These are phyloP conservation scores for Proctacanthus coquilletti DNA, from an alignment of 1,140 invertebrate genomes.

Conservation along the genomic window DNA sequence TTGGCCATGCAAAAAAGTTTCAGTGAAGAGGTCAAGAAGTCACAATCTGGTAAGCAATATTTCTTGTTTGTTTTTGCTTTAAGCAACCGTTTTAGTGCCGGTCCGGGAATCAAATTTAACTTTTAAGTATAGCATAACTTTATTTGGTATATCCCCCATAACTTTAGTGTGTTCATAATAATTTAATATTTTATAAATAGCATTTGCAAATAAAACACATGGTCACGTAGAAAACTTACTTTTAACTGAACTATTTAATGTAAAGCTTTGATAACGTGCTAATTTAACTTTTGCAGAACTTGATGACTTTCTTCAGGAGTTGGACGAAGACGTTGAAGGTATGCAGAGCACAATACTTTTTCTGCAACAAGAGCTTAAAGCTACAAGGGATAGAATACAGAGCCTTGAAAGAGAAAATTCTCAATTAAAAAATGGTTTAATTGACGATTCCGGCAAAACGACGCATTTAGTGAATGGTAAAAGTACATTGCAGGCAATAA, in stretches of 20 bases:
- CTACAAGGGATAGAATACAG: constrained; percentile 45
- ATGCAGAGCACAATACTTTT: constrained; percentile 95
- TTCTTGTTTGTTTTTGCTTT: too few species aligned
- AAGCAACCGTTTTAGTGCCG: too few species aligned
- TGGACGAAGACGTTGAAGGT: constrained; percentile 95
- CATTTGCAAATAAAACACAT: too few species aligned
- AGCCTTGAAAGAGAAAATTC: constrained; percentile 23
- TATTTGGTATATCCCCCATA: too few species aligned
- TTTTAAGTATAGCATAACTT: too few species aligned
- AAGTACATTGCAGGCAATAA: not conserved
- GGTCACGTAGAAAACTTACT: too few species aligned
- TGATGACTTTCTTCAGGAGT: constrained; percentile 87
- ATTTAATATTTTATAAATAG: too few species aligned
- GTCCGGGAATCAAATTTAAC: too few species aligned
- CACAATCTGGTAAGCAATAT: constrained; percentile 67
- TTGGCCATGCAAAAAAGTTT: constrained; percentile 89
- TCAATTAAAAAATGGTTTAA: constrained; percentile 11
- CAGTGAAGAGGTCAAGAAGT: constrained; percentile 92
- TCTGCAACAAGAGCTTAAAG: constrained; percentile 79
- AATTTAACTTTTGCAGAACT: constrained; percentile 59
- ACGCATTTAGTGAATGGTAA: not conserved
- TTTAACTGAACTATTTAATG: not conserved
- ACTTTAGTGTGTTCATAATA: not conserved
- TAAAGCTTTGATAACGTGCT: not conserved
- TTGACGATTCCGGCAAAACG: not conserved